phyloP scores from a whole-genome alignment of 2,113 vertebrate species.

The pig (Sus scrofa) region DNA sequence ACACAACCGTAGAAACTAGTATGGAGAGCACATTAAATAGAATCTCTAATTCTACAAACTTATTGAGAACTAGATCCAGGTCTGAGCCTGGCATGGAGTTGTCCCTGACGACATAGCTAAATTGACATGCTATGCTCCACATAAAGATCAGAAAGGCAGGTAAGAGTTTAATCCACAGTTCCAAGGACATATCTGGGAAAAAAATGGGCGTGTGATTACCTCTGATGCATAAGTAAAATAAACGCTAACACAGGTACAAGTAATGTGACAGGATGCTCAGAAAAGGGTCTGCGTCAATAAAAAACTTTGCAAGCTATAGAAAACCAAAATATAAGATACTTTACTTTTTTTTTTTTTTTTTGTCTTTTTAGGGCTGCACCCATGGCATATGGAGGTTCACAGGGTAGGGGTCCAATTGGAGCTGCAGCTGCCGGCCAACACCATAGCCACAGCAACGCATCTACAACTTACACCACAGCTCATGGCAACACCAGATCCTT shows the following conservation, averaged over 20 bases:
- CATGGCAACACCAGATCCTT: no score
- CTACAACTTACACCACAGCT: no score
- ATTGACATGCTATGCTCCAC: background rate
- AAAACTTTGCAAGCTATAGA: background rate
- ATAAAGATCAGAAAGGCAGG: background rate
- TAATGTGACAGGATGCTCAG: background rate
- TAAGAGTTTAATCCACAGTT: background rate
- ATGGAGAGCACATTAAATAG: background rate
- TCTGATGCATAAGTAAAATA: background rate
- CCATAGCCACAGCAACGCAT: no score
- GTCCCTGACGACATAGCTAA: background rate
- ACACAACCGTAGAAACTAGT: background rate
- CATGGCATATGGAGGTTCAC: no score
- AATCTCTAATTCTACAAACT: background rate
- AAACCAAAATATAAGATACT: background rate
- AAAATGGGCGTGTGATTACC: background rate
- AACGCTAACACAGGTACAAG: background rate
- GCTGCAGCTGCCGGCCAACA: no score
- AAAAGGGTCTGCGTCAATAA: background rate
- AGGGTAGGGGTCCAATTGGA: no score
- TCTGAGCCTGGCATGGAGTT: background rate
- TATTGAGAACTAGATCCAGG: background rate
- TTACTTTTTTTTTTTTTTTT: no score
- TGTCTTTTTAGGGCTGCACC: no score
- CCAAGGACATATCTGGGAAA: background rate